Conservation (phyloP, 2,797 vertebrate species). For the Notoglanidium macrostoma region DNA sequence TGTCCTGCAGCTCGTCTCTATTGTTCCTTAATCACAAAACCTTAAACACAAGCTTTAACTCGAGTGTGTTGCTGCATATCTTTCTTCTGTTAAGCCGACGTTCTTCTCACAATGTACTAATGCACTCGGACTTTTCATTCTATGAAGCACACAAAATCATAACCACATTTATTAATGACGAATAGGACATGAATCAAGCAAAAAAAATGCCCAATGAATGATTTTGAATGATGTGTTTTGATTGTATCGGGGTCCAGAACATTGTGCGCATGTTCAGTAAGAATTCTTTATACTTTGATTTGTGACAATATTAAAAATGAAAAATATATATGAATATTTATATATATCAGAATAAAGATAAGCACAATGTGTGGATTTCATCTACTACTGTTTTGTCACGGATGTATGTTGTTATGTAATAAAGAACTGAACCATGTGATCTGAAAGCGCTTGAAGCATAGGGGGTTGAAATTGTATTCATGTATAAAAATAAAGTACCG, state of each 20-base stretch:
- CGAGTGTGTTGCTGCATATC: background rate
- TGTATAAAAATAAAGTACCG: constrained; percentile 73
- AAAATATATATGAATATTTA: constrained; percentile 18
- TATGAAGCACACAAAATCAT: background rate
- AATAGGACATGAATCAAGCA: constrained; percentile 47
- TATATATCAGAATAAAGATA: constrained; percentile 65
- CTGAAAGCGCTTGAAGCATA: constrained; percentile 71
- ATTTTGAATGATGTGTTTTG: constrained; percentile 68
- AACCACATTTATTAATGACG: background rate
- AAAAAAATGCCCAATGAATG: constrained; percentile 61
- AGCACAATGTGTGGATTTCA: constrained; percentile 78
- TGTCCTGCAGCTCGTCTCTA: background rate
- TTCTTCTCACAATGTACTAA: background rate
- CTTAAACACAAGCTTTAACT: constrained; percentile 3
- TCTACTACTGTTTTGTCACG: constrained; percentile 74
- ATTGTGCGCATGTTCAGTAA: constrained; percentile 80
- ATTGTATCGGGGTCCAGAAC: constrained; percentile 66
- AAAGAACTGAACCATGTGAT: constrained; percentile 64
- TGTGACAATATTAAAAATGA: constrained; percentile 69
- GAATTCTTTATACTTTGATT: constrained; percentile 70
- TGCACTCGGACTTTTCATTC: background rate
- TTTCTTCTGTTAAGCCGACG: background rate
- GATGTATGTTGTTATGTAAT: constrained; percentile 70
- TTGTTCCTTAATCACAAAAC: background rate
- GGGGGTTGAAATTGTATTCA: constrained; percentile 73